Evolutionary conservation across 2,113 vertebrate species (phyloP).

Genomic region (Pterocles burchelli): DNA sequence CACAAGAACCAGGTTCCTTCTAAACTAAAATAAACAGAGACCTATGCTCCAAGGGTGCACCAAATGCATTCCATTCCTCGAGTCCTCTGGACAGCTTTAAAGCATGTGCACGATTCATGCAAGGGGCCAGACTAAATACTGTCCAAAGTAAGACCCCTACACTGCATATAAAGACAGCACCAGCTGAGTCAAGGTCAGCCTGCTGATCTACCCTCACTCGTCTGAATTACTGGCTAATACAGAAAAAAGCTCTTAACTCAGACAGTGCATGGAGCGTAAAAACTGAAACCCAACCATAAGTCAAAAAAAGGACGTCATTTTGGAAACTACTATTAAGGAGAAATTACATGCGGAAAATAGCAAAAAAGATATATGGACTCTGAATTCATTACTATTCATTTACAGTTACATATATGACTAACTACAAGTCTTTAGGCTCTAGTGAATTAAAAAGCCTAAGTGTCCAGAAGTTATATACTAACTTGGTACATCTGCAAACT

Average conservation of each 20-base stretch:
- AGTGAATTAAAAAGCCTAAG: neutral
- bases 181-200: neutral
- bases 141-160: neutral
- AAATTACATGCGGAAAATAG: neutral
- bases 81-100: neutral
- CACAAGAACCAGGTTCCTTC: accelerated
- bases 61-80: neutral
- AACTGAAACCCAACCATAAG: accelerated
- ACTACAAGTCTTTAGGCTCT: neutral
- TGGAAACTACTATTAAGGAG: neutral
- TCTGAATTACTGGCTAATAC: neutral
- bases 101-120: neutral
- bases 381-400: neutral
- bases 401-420: neutral
- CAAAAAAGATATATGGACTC: neutral
- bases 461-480: neutral
- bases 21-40: neutral
- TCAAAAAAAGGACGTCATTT: neutral
- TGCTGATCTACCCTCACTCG: neutral
- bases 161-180: neutral
- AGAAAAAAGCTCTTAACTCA: neutral
- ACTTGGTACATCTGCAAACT: neutral
- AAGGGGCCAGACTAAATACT: neutral
- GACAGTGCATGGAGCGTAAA: neutral
- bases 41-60: neutral